Conservation (phyloP, 2,888 invertebrate species). For the Cordilura impudica region DNA sequence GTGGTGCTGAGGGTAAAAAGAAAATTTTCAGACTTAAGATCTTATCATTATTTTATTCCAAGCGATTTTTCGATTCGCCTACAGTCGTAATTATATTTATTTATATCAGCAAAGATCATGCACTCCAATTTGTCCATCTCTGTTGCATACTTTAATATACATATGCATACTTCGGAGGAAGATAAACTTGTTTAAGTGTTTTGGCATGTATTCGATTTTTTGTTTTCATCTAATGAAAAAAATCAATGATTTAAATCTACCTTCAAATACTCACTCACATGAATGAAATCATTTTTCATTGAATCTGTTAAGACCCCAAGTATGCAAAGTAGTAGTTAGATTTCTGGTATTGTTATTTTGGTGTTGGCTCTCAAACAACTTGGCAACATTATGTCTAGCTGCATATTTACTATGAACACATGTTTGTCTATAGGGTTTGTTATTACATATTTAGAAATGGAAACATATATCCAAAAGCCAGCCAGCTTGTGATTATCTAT, state of each 20-base stretch:
- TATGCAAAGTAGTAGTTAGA: constrained; percentile 12
- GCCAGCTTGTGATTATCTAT: constrained; percentile 30
- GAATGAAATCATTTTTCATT: constrained; percentile 37
- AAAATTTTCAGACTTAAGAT: too few species aligned
- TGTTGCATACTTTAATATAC: background rate
- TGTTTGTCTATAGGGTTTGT: background rate
- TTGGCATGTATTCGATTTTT: constrained; percentile 46
- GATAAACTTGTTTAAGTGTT: constrained; percentile 53
- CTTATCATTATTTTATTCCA: too few species aligned
- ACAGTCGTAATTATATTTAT: too few species aligned
- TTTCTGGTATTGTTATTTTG: constrained; percentile 14
- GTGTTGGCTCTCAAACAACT: constrained; percentile 43
- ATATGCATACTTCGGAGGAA: constrained; percentile 13
- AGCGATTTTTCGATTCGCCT: too few species aligned
- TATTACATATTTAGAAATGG: background rate
- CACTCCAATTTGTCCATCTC: background rate
- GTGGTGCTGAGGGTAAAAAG: too few species aligned
- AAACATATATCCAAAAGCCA: background rate
- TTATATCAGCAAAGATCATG: too few species aligned
- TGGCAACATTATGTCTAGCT: constrained; percentile 57
- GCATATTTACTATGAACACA: background rate
- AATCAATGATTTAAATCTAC: constrained; percentile 12
- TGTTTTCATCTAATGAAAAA: background rate
- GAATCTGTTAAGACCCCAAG: background rate
- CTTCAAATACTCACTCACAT: constrained; percentile 26